phyloP scores from a whole-genome alignment of 2,113 vertebrate genomes.

The Tetraodon nigroviridis region DNA sequence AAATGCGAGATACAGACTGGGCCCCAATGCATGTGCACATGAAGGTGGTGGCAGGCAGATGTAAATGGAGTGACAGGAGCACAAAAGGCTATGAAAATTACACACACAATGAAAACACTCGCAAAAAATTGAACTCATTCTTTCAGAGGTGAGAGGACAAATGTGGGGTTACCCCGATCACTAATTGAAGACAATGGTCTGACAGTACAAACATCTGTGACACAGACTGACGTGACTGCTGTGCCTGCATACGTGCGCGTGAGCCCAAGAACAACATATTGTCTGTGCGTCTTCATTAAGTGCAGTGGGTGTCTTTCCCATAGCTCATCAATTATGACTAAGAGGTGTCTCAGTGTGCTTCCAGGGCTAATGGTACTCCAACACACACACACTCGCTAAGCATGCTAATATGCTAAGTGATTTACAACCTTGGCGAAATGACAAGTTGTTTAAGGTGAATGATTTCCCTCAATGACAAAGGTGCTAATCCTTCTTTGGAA shows the following conservation, averaged over 20 bases:
- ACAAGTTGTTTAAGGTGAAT: constrained; percentile 55
- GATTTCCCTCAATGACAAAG: constrained; percentile 54
- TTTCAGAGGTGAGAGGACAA: neutral
- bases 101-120: neutral
- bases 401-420: constrained; percentile 48
- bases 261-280: constrained; percentile 2
- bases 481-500: constrained; percentile 59
- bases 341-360: constrained; percentile 37
- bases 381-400: constrained; percentile 11
- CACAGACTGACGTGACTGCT: neutral
- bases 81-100: neutral
- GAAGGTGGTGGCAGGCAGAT: neutral
- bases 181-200: constrained; percentile 15
- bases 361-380: constrained; percentile 38
- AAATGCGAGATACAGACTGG: constrained; percentile 36
- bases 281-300: constrained; percentile 51
- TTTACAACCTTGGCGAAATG: constrained; percentile 59
- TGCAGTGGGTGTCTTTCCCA: constrained; percentile 37
- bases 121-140: neutral
- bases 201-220: constrained; percentile 10
- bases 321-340: constrained; percentile 52
- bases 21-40: neutral
- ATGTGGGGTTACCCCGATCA: constrained; percentile 3
- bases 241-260: neutral
- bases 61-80: neutral